Base-by-base conservation (phyloP, 35 echinoderm and acorn worm species). In the Lytechinus pictus region DNA sequence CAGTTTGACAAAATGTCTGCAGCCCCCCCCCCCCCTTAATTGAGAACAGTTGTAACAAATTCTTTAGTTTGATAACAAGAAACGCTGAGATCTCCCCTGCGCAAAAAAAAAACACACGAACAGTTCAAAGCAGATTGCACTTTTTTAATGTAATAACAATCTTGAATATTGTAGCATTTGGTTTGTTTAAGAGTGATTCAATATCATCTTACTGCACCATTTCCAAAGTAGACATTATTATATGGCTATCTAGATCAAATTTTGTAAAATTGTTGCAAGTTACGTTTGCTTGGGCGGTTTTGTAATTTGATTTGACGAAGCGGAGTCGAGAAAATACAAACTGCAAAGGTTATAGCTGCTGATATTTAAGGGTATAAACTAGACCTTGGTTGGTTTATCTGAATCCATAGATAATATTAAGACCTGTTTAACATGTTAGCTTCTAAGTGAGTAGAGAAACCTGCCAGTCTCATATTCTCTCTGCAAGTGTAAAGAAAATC, bases 281-380 rank as follows among this genome's bases (percentile, higher is more conserved):
- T 79, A 79, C 66, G 66, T 79, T 79, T 79, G 66, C 66, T 79
- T 79, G 66, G 66, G 66, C 66, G 66, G 66, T 79, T 71, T 79
- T 79, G 66, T 79, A 79, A 79, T 79, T 79, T 14, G 66, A 79
- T 79, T 79, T 79, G 66, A 24, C 66, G 66, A 79, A 79, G 66
- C 66, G 66, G 66, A 79, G 66, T 24, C 66, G 66, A 79, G 66
- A 79, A 79, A 79, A 79, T 79, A 79, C 19, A 79, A 79, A 79
- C 19, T 79, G 66, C 21, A 79, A 79, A 79, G 66, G 66, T 79
- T 79, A 79, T 79, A 79, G 16, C 66, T 79, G n/a, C 16, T 24
- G 12, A 24, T 7, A 79, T 19, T 24, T 79, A 79, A 79, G 66
- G 66, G 6, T 79, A 79, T 79, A 79, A 79, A 79, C 66, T 79